These are phyloP conservation scores for Melikaiella ostensackeni DNA, from an alignment of 2,888 invertebrate genomes.

Conservation along the genomic window DNA sequence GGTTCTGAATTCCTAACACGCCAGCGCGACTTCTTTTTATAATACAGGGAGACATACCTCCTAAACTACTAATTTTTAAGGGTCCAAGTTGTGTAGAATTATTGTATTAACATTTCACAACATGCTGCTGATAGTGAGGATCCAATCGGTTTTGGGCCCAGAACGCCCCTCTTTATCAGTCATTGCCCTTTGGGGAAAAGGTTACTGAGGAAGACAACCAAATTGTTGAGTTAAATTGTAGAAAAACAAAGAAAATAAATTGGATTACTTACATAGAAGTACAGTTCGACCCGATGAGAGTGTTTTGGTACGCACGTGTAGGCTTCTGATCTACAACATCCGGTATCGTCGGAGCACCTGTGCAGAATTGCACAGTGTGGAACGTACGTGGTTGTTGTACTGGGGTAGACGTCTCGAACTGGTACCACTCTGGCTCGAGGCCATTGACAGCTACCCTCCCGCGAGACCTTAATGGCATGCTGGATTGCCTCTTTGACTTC, in stretches of 20 bases:
- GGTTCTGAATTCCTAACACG: too few species aligned
- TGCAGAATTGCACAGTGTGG: constrained; percentile 93
- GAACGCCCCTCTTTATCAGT: too few species aligned
- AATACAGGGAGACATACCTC: too few species aligned
- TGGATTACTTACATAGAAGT: constrained; percentile 88
- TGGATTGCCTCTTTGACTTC: constrained; percentile 71
- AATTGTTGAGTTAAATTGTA: neutral
- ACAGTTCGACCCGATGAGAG: constrained; percentile 84
- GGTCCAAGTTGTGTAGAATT: too few species aligned
- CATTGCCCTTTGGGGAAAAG: too few species aligned
- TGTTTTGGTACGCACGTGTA: constrained; percentile 88
- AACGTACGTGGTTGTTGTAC: constrained; percentile 85
- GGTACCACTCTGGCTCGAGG: constrained; percentile 88
- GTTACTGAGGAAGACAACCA: too few species aligned
- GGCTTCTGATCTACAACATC: constrained; percentile 87
- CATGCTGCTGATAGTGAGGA: too few species aligned
- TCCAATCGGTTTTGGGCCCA: too few species aligned
- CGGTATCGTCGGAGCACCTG: constrained; percentile 91
- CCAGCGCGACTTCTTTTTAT: too few species aligned
- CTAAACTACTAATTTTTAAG: too few species aligned
- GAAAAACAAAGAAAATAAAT: neutral
- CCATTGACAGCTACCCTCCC: constrained; percentile 81
- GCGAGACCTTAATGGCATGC: constrained; percentile 76
- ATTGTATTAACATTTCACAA: too few species aligned
- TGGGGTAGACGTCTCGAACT: constrained; percentile 85